Base-by-base conservation (phyloP, 2,797 vertebrate genomes). In the Linurgus olivaceus region DNA sequence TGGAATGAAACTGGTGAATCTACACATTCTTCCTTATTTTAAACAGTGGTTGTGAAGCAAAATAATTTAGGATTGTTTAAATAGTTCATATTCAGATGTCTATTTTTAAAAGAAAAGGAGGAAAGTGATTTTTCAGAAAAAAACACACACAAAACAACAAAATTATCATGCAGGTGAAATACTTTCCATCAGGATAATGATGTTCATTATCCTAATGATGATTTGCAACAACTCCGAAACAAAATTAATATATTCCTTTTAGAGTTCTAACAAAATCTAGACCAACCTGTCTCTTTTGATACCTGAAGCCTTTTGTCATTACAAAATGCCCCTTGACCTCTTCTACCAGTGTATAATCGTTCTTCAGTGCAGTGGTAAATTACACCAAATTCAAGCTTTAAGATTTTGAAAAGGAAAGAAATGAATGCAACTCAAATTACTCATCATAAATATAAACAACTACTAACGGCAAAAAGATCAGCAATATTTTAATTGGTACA, bases 321-420 rank as follows among this genome's bases (percentile, higher is more conserved):
- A 97, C 98, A 98, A 97, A 98, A 99, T 94, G 98, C 98, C 21
- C 98, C 98, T 80, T 96, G 98, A 95, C 98, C 98, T 97, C 97
- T 98, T 97, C 97, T 98, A 96, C 97, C 98, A 28, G 98, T 98
- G 96, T 98, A 99, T 89, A 99, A 97, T 47, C 98, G 98, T 95
- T 98, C 98, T 96, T 98, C 98, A 28, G 98, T 98, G 96, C 98
- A 98, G 97, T 98, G 98, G 97, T 98, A 98, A 96, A 99, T 98
- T 96, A 99, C 98, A 73, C 98, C 98, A 79, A 99, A 98, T 96
- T 98, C 98, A 94, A 99, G 98, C 98, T 99, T 97, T 61, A 90
- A 92, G 93, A 71, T 94, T 94, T 92, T 95, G 86, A 93, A 93
- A 82, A 93, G 94, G 86, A 96, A 94, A 96, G 94, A 97, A 96